Conservation (phyloP, 1,140 invertebrate genomes). For the Ostrea denselamellosa region DNA sequence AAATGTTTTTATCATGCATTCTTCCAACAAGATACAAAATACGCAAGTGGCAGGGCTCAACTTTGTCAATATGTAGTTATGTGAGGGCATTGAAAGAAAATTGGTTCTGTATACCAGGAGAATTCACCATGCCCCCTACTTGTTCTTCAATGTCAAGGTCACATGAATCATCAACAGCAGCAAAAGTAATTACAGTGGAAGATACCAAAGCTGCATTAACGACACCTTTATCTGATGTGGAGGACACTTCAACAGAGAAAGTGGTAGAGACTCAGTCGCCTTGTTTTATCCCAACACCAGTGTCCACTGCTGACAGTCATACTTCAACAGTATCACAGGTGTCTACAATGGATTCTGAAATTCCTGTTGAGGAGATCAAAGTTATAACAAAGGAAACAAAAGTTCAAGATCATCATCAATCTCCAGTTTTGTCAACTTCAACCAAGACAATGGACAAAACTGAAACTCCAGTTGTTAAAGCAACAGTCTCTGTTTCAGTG, state of each 20-base stretch:
- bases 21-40: not conserved
- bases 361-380: not conserved
- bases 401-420: not conserved
- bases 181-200: not conserved
- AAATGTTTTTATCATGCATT: conserved; percentile 15
- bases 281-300: conserved; percentile 9
- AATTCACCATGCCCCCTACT: not conserved
- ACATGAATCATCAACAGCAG: not conserved
- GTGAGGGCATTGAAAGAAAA: not conserved
- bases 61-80: conserved; percentile 6
- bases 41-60: not conserved
- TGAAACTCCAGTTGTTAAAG: not conserved
- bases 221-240: not conserved
- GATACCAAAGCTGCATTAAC: not conserved
- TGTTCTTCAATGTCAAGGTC: not conserved
- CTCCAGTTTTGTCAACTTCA: conserved; percentile 28
- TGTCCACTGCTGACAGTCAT: not conserved
- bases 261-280: not conserved
- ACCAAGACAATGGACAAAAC: conserved; percentile 26
- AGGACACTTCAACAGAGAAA: not conserved
- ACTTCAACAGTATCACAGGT: not conserved
- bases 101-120: not conserved
- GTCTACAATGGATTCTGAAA: not conserved
- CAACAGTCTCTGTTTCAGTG: conserved; percentile 14
- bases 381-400: not conserved